These are phyloP conservation scores for Puma concolor DNA, from an alignment of 2,113 vertebrate genomes.

Conservation along the genomic window DNA sequence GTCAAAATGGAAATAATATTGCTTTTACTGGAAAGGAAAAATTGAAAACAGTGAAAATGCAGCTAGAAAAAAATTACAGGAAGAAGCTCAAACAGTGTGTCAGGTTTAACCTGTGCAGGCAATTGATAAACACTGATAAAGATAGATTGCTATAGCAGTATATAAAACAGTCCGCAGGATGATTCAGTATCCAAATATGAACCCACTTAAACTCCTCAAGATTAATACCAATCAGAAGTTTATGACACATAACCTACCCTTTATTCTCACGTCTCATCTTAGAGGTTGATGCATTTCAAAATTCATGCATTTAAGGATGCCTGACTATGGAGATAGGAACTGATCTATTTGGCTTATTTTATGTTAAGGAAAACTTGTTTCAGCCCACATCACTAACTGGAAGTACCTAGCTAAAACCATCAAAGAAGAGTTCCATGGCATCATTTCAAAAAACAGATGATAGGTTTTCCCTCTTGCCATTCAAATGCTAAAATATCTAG, in stretches of 20 bases:
- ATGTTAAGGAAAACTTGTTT: constrained; percentile 49
- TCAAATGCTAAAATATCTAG: constrained; percentile 22
- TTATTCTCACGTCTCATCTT: constrained; percentile 63
- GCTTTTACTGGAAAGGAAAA: constrained; percentile 66
- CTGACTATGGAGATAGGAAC: not conserved
- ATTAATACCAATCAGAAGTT: constrained; percentile 68
- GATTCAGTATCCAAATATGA: constrained; percentile 66
- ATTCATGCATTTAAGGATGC: constrained; percentile 16
- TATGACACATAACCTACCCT: constrained; percentile 59
- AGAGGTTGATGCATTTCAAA: constrained; percentile 55
- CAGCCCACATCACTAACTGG: not conserved
- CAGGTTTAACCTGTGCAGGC: constrained; percentile 68
- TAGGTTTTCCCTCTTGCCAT: constrained; percentile 10
- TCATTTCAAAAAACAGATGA: constrained; percentile 7
- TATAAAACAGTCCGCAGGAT: constrained; percentile 61
- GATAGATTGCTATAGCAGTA: constrained; percentile 13
- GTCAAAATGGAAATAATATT: constrained; percentile 72
- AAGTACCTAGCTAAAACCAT: not conserved
- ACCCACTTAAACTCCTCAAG: constrained; percentile 65
- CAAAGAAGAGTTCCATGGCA: constrained; percentile 33
- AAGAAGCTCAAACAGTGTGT: constrained; percentile 17
- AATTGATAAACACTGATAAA: constrained; percentile 70
- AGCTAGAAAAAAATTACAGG: constrained; percentile 12
- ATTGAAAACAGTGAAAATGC: constrained; percentile 68
- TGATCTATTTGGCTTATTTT: constrained; percentile 17